These are phyloP conservation scores for human DNA, from an alignment of 2,113 vertebrate species.

Conservation along the genomic window GRCh38 chr3:149056501-149057000, in stretches of 20 bases:
- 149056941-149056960: too few species aligned
- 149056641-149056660: background rate
- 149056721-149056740: background rate
- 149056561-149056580: background rate
- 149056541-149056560: background rate
- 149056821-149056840: background rate
- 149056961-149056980: too few species aligned
- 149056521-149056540: background rate
- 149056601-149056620: background rate
- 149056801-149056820: background rate
- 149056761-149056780: background rate
- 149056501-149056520: background rate
- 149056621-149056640: background rate
- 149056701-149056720: background rate
- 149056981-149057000: too few species aligned
- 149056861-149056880: too few species aligned
- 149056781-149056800: background rate
- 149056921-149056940: too few species aligned
- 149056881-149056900: too few species aligned
- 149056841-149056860: too few species aligned
- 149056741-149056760: background rate
- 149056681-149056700: background rate
- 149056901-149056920: too few species aligned
- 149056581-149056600: background rate
- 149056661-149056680: background rate